Percentiles rank a stretch among this genome's conserved stretches.
These are phyloP conservation scores for Chalcosyrphus nemorum DNA, from an alignment of 2,888 invertebrate genomes.

Conservation along the genomic window DNA sequence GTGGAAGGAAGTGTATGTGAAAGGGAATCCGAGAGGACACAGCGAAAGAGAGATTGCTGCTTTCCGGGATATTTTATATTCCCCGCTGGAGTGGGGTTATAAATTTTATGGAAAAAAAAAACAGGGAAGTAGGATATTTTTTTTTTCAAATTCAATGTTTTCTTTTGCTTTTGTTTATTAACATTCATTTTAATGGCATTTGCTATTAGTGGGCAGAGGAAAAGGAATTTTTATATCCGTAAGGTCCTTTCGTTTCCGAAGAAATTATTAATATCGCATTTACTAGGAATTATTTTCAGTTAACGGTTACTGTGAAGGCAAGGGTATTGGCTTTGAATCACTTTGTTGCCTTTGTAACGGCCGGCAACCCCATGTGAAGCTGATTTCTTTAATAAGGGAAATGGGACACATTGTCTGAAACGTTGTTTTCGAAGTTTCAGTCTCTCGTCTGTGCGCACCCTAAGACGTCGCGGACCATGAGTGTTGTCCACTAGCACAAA, in stretches of 20 bases:
- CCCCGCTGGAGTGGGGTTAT: conserved; percentile 25
- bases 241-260: not conserved
- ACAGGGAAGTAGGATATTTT: conserved; percentile 5
- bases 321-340: too few relatives aligned
- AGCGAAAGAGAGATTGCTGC: not conserved
- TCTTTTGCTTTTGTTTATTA: conserved; percentile 19
- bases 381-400: too few relatives aligned
- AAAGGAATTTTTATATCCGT: conserved; percentile 6
- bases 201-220: conserved; percentile 27
- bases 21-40: not conserved
- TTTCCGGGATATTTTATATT: conserved; percentile 19
- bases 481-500: too few relatives aligned
- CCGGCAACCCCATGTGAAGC: too few relatives aligned
- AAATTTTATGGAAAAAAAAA: conserved; percentile 25
- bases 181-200: conserved; percentile 21
- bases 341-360: too few relatives aligned
- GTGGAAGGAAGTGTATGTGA: conserved; percentile 13
- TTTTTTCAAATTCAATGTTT: conserved; percentile 9
- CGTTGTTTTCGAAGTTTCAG: too few relatives aligned
- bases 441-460: too few relatives aligned
- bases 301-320: not conserved
- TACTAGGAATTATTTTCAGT: too few relatives aligned
- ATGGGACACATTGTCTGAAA: too few relatives aligned
- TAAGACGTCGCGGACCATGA: too few relatives aligned
- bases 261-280: too few relatives aligned